Evolutionary conservation across 1,140 invertebrate genomes (phyloP).

Genomic region (Metopolophium dirhodum): DNA sequence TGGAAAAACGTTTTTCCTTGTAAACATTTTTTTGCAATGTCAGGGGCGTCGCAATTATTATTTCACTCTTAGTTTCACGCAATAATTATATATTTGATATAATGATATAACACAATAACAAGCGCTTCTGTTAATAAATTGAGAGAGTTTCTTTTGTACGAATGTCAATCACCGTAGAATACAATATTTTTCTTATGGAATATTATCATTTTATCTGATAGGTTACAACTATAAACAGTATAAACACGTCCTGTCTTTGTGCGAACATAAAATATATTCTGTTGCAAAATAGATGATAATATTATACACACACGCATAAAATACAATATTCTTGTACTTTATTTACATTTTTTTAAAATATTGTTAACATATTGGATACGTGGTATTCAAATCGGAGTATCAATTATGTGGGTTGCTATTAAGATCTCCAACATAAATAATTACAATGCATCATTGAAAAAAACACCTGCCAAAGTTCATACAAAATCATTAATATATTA

Average conservation of each 20-base stretch:
- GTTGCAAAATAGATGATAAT: background rate
- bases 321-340: background rate
- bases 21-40: background rate
- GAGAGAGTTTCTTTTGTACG: conserved; percentile 18
- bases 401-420: too few species aligned
- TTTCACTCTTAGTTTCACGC: conserved; percentile 22
- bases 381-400: background rate
- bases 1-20: background rate
- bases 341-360: background rate
- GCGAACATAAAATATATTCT: background rate
- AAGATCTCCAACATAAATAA: background rate
- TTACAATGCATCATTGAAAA: background rate
- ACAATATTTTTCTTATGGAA: background rate
- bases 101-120: background rate
- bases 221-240: background rate
- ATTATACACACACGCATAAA: background rate
- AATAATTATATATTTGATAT: background rate
- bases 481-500: background rate
- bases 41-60: conserved; percentile 28
- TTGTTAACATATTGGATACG: too few species aligned
- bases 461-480: background rate
- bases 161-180: background rate
- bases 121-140: background rate
- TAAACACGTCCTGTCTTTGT: background rate
- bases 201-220: background rate